Percentiles rank a stretch among this genome's conserved stretches.
Evolutionary conservation across 2,888 invertebrate species (phyloP).

Genomic region (Plagiodera versicolora): DNA sequence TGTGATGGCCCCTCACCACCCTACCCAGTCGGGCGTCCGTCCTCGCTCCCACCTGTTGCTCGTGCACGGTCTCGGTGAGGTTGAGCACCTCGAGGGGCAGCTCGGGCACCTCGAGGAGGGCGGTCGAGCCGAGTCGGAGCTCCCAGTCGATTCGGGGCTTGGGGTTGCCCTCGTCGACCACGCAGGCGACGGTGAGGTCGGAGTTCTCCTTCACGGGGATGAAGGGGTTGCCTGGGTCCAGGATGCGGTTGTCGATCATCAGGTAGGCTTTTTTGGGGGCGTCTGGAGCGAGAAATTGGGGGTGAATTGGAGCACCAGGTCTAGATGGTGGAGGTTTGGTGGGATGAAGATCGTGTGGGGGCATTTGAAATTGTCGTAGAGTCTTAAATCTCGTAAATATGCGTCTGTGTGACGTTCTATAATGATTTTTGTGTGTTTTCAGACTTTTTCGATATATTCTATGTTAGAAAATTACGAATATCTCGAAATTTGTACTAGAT

Average conservation of each 20-base stretch:
- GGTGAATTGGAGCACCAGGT: neutral
- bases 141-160: conserved; percentile 68
- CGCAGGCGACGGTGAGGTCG: conserved; percentile 78
- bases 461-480: too few species aligned
- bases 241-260: conserved; percentile 80
- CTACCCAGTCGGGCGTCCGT: conserved; percentile 71
- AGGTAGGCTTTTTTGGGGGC: conserved; percentile 83
- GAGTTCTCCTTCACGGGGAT: conserved; percentile 86
- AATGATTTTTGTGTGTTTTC: too few species aligned
- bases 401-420: too few species aligned
- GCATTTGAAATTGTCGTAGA: too few species aligned
- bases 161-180: conserved; percentile 82
- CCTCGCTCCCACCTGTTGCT: conserved; percentile 53
- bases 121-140: conserved; percentile 64
- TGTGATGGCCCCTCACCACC: conserved; percentile 82
- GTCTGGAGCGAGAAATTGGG: conserved; percentile 60
- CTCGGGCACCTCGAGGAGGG: conserved; percentile 61
- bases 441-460: too few species aligned
- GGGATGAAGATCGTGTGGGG: too few species aligned
- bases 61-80: conserved; percentile 45
- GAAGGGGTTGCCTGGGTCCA: conserved; percentile 85
- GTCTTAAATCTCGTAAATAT: too few species aligned
- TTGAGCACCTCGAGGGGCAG: conserved; percentile 61
- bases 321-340: too few species aligned
- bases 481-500: too few species aligned